These are phyloP conservation scores for Catharus ustulatus DNA, from an alignment of 2,797 vertebrate genomes.

Conservation along the genomic window DNA sequence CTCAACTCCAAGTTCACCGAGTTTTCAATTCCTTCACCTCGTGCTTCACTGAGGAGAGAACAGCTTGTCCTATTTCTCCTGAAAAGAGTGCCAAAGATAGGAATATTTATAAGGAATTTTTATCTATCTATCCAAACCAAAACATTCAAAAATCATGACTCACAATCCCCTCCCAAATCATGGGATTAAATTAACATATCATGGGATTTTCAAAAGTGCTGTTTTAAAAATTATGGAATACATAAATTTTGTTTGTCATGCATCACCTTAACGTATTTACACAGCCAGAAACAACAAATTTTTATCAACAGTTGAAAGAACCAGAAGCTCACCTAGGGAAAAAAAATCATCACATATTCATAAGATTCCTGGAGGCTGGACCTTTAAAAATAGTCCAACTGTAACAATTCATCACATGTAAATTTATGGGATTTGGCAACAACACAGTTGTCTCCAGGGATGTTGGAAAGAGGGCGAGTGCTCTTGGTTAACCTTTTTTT, in stretches of 20 bases:
- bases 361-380: conserved; percentile 49
- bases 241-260: background rate
- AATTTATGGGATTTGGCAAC: conserved; percentile 67
- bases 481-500: conserved; percentile 40
- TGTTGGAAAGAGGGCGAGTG: background rate
- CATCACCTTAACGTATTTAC: background rate
- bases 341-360: conserved; percentile 36
- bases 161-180: conserved; percentile 50
- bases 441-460: conserved; percentile 46
- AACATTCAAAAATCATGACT: conserved; percentile 57
- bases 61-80: conserved; percentile 11
- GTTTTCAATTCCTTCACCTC: background rate
- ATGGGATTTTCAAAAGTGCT: background rate
- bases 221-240: background rate
- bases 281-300: background rate
- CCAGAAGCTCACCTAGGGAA: conserved; percentile 3
- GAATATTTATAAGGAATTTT: conserved; percentile 31
- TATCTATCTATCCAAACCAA: conserved; percentile 46
- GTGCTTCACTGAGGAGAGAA: background rate
- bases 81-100: conserved; percentile 4
- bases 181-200: conserved; percentile 54
- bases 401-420: conserved; percentile 63
- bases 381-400: conserved; percentile 57
- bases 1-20: background rate
- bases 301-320: conserved; percentile 31